These are phyloP conservation scores for Anthoptus insignis DNA, from an alignment of 2,888 invertebrate species.

Conservation along the genomic window DNA sequence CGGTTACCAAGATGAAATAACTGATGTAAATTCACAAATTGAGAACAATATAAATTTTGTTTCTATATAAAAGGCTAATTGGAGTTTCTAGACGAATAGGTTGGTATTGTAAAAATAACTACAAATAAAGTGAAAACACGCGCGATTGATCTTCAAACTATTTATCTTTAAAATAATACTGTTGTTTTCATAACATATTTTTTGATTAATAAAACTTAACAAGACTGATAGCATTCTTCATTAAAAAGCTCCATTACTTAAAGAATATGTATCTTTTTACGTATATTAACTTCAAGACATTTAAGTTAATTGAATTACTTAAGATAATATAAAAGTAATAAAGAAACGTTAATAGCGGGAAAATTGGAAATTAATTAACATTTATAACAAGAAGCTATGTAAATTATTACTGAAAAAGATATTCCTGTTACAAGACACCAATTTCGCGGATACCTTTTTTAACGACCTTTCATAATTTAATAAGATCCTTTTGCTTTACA, in stretches of 20 bases:
- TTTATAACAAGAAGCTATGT: constrained; percentile 24
- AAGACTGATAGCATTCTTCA: neutral
- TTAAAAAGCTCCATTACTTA: neutral
- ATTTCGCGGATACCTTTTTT: constrained; percentile 30
- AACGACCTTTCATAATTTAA: constrained; percentile 24
- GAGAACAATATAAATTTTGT: too few species aligned
- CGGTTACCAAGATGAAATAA: too few species aligned
- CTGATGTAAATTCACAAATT: too few species aligned
- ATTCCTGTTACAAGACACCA: constrained; percentile 16
- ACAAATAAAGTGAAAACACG: too few species aligned
- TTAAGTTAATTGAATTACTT: neutral
- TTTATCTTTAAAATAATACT: too few species aligned
- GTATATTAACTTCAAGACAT: neutral
- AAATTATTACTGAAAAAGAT: constrained; percentile 24
- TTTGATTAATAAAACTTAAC: too few species aligned
- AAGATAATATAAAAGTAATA: neutral
- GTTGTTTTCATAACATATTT: too few species aligned
- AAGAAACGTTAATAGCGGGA: constrained; percentile 9
- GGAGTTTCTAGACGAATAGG: too few species aligned
- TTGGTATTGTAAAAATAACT: too few species aligned
- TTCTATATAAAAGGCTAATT: too few species aligned
- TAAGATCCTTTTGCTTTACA: constrained; percentile 26
- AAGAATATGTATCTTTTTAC: neutral
- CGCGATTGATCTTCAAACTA: too few species aligned
- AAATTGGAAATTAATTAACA: constrained; percentile 35